These are phyloP conservation scores for Linnaemya tessellans DNA, from an alignment of 2,888 invertebrate genomes.

Conservation along the genomic window DNA sequence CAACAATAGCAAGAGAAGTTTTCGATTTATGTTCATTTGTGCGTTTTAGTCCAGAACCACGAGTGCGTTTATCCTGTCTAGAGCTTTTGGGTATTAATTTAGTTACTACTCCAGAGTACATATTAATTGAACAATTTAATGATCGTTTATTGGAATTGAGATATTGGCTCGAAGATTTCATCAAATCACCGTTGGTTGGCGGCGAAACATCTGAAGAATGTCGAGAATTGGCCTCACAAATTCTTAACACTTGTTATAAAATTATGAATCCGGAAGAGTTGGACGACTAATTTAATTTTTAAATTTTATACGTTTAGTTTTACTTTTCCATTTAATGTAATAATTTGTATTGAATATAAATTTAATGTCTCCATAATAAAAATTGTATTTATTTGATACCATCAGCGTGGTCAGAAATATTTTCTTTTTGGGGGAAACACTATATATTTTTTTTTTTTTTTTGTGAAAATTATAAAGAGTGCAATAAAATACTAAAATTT, in stretches of 20 bases:
- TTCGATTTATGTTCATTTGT: slow-evolving; percentile 88
- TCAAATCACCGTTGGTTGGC: slow-evolving; percentile 85
- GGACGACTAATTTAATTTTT: not conserved
- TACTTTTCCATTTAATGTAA: not conserved
- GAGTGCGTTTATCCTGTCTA: slow-evolving; percentile 87
- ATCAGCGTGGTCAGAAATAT: too few species aligned
- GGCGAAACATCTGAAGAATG: slow-evolving; percentile 88
- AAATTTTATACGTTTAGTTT: not conserved
- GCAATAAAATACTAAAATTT: too few species aligned
- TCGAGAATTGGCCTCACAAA: slow-evolving; percentile 86
- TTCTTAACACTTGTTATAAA: slow-evolving; percentile 83
- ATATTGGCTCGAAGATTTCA: slow-evolving; percentile 87
- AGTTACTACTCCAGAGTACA: slow-evolving; percentile 85
- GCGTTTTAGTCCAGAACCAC: slow-evolving; percentile 87
- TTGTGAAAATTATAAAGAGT: too few species aligned
- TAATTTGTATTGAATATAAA: not conserved
- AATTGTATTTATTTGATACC: too few species aligned
- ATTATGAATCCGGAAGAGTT: slow-evolving; percentile 51
- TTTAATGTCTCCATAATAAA: not conserved
- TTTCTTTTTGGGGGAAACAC: too few species aligned
- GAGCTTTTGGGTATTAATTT: slow-evolving; percentile 87
- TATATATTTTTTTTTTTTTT: too few species aligned
- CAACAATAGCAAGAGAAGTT: slow-evolving; percentile 88
- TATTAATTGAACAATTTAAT: slow-evolving; percentile 86
- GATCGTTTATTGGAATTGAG: slow-evolving; percentile 87